Conservation (phyloP, 1,140 invertebrate genomes). For the Drosophila jambulina region DNA sequence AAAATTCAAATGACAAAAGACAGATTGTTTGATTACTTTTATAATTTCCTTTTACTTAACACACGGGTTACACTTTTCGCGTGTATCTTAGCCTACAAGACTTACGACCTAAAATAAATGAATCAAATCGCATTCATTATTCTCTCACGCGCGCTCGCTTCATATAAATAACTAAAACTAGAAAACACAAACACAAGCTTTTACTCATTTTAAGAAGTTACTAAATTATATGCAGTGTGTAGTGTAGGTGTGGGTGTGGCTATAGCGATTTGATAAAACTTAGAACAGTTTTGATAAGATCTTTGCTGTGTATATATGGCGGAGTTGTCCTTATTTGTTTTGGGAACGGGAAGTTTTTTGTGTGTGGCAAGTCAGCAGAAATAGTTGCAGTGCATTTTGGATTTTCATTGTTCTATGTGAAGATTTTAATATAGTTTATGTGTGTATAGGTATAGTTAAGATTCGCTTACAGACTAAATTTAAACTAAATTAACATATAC, state of each 20-base stretch:
- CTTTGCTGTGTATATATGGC: conserved; percentile 45
- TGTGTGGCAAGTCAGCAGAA: conserved; percentile 77
- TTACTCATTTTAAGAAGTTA: conserved; percentile 53
- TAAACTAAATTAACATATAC: conserved; percentile 77
- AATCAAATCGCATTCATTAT: conserved; percentile 68
- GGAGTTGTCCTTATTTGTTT: conserved; percentile 23
- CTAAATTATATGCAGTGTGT: conserved; percentile 44
- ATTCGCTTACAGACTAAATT: conserved; percentile 65
- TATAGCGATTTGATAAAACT: conserved; percentile 71
- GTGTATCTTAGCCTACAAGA: conserved; percentile 63
- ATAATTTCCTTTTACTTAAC: conserved; percentile 73
- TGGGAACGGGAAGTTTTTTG: conserved; percentile 12
- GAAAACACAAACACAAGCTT: conserved; percentile 76
- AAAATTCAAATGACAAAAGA: conserved; percentile 33
- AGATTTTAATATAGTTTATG: conserved; percentile 54
- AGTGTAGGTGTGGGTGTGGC: conserved; percentile 17
- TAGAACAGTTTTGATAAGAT: conserved; percentile 75
- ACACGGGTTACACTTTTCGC: conserved; percentile 53
- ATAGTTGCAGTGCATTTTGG: conserved; percentile 63
- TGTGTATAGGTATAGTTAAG: conserved; percentile 68
- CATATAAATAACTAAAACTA: conserved; percentile 82
- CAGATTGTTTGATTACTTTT: conserved; percentile 63
- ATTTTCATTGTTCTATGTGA: conserved; percentile 66
- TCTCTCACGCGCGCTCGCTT: conserved; percentile 52
- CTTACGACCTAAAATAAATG: conserved; percentile 72